A percentile compares a stretch with the other conserved stretches of the same genome.
phyloP scores from a whole-genome alignment of 2,113 vertebrate genomes.

The Thalassarche chlororhynchos region DNA sequence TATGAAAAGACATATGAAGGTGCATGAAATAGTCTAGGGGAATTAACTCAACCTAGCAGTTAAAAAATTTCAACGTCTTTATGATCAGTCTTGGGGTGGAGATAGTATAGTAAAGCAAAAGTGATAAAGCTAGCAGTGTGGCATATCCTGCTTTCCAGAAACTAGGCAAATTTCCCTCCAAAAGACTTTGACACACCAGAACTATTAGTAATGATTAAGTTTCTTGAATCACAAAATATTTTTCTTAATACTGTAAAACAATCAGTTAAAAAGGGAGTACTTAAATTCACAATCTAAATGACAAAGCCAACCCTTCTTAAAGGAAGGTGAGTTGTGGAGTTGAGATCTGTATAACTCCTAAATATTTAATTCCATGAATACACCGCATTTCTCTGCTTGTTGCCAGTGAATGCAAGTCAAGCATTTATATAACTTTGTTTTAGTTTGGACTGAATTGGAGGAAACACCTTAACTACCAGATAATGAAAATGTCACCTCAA shows the following conservation, averaged over 20 bases:
- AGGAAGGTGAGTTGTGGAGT: accelerated
- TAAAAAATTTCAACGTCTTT: neutral
- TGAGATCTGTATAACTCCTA: neutral
- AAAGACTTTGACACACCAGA: neutral
- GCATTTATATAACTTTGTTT: neutral
- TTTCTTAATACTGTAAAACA: neutral
- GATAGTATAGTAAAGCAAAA: neutral
- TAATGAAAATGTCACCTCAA: neutral
- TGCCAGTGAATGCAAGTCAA: neutral
- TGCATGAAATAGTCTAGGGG: neutral
- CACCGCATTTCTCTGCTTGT: neutral
- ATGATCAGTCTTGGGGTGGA: neutral
- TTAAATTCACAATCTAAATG: neutral
- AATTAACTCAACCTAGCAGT: neutral
- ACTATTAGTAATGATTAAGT: neutral
- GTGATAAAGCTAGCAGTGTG: neutral
- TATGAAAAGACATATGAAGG: neutral
- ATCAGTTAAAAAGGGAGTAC: neutral
- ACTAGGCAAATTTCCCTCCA: neutral
- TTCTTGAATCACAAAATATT: neutral
- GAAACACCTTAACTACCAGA: slow-evolving; percentile 1
- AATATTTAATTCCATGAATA: neutral
- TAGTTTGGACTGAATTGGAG: neutral
- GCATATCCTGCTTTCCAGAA: neutral
- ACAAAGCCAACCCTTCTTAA: neutral